phyloP scores from a whole-genome alignment of 2,113 vertebrate species.

The Phaethornis superciliosus region DNA sequence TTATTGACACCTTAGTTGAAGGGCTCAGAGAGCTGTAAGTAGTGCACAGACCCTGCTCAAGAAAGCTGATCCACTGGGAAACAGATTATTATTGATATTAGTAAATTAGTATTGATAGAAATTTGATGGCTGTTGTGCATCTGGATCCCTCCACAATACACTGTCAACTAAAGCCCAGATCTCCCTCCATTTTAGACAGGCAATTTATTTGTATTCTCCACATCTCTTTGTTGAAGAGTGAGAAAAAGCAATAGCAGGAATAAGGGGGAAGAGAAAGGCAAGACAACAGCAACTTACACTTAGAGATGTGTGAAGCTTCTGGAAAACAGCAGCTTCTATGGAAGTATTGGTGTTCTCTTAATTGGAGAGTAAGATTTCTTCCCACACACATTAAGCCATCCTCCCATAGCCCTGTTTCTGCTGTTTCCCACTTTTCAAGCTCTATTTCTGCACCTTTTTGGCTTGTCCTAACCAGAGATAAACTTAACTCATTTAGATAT shows the following conservation, averaged over 20 bases:
- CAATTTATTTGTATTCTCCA: neutral
- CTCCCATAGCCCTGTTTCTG: neutral
- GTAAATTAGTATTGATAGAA: conserved; percentile 98
- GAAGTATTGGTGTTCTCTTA: neutral
- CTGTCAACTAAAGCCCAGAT: conserved; percentile 62
- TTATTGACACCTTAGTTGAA: conserved; percentile 86
- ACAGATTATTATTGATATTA: conserved; percentile 94
- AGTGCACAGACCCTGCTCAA: conserved; percentile 61
- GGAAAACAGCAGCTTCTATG: neutral
- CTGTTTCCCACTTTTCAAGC: neutral
- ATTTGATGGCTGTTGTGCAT: conserved; percentile 87
- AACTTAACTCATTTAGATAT: neutral
- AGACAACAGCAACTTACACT: neutral
- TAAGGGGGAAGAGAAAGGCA: neutral
- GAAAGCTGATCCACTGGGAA: conserved; percentile 83
- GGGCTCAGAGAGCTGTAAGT: conserved; percentile 77
- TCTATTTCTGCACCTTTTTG: neutral
- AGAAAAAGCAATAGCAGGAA: neutral
- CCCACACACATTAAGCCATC: neutral
- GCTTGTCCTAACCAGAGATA: neutral
- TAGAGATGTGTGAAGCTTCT: neutral
- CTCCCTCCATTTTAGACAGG: neutral
- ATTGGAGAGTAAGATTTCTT: neutral
- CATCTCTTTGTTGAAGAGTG: neutral
- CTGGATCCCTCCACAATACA: conserved; percentile 82